Evolutionary conservation across 2,113 vertebrate species (phyloP).

Genomic region (Ciconia maguari): DNA sequence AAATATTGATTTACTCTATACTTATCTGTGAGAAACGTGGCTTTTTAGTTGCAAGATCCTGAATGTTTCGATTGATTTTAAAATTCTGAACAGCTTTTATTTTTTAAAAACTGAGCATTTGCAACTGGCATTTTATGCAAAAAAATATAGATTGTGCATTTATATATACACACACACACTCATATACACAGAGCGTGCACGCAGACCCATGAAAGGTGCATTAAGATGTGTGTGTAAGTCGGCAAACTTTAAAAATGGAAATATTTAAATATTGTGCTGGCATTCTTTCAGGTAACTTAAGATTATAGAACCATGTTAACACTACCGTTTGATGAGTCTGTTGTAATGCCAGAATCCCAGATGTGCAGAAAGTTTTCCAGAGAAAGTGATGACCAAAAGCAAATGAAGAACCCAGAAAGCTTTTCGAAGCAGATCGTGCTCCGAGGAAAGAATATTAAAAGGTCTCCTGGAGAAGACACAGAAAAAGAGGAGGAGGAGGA

Average conservation of each 20-base stretch:
- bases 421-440: conserved; percentile 77
- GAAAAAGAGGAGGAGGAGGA: conserved; percentile 89
- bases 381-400: conserved; percentile 85
- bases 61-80: conserved; percentile 15
- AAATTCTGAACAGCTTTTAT: conserved; percentile 8
- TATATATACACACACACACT: not conserved
- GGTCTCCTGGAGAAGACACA: conserved; percentile 84
- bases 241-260: conserved; percentile 65
- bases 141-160: not conserved
- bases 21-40: conserved; percentile 17
- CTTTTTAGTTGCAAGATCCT: not conserved
- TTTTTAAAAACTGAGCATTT: not conserved
- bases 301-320: conserved; percentile 92
- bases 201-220: not conserved
- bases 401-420: conserved; percentile 83
- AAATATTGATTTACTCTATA: not conserved
- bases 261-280: conserved; percentile 76
- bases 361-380: conserved; percentile 92
- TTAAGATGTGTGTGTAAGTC: conserved; percentile 50
- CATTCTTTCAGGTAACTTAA: conserved; percentile 82
- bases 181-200: not conserved
- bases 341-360: conserved; percentile 90
- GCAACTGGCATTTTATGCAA: not conserved
- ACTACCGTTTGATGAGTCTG: conserved; percentile 95
- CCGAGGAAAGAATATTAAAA: conserved; percentile 82